phyloP scores from a whole-genome alignment of 2,888 invertebrate genomes.

The Chrysotoxum bicinctum region DNA sequence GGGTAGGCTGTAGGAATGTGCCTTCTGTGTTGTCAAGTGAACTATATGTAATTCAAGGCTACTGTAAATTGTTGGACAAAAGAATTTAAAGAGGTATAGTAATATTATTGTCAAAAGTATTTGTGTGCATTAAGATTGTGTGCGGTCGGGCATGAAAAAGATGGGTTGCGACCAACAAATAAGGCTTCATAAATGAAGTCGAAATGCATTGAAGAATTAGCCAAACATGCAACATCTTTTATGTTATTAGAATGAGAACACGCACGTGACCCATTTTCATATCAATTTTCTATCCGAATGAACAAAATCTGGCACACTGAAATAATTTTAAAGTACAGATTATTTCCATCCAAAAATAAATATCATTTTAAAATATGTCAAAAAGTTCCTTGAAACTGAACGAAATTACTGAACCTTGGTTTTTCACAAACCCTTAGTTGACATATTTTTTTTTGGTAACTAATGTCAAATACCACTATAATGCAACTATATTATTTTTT shows the following conservation, averaged over 20 bases:
- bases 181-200: constrained; percentile 24
- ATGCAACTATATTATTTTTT: too few species aligned
- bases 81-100: constrained; percentile 7
- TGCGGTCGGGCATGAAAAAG: constrained; percentile 35
- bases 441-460: too few species aligned
- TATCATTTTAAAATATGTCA: too few species aligned
- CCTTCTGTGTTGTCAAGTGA: constrained; percentile 46
- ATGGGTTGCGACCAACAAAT: constrained; percentile 23
- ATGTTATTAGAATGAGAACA: neutral
- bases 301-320: too few species aligned
- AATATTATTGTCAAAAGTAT: constrained; percentile 18
- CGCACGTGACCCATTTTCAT: neutral
- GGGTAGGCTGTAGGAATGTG: neutral
- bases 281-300: too few species aligned
- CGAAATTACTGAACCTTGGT: too few species aligned
- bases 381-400: too few species aligned
- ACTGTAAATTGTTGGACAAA: constrained; percentile 51
- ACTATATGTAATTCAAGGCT: constrained; percentile 49
- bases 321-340: too few species aligned
- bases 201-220: too few species aligned
- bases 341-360: too few species aligned
- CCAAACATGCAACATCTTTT: neutral
- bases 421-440: too few species aligned
- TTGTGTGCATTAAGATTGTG: constrained; percentile 11
- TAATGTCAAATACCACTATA: too few species aligned